Base-by-base conservation (phyloP, 2,888 invertebrate species). In the Ochropacha duplaris region DNA sequence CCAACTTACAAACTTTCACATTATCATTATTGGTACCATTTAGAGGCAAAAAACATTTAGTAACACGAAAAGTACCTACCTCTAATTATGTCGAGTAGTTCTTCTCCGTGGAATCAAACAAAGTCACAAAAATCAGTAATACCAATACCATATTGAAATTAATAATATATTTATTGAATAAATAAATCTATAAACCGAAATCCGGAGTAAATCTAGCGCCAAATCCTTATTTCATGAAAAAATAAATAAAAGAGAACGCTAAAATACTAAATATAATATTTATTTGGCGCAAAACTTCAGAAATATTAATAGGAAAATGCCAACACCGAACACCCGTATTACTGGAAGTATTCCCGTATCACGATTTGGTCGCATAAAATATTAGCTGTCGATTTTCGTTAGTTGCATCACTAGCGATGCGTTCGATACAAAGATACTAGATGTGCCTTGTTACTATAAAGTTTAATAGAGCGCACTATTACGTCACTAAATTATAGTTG, bases 341-440 rank as follows among this genome's bases (percentile, higher is more conserved):
- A 72, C 69, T 66, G 69, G 64, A 68, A 67, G 65, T 57, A 67
- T 66, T 58, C 68, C 60, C 64, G 60, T 60, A 60, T 57, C 58
- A 59, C 65, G 75, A 70, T 75, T 78, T 69, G 66, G 65, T 62
- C 62, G 78, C 78, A 82, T 83, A 85, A 86, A 83, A 86, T 86
- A 86, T 86, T 80, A 83, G 74, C 71, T 82, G 86, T 87, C 87
- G 78, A 82, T 83, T 78, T 75, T 68, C 62, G 76, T 86, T 87
- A 78, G 71, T 63, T 78, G 81, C 86, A 78, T 83, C 87, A 83
- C 85, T 87, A 84, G 79, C 56, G 50, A 44, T 24, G 34, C 60
- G 31, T 8, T n/a, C 8, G 57, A 61, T 16, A 1, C 39, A 28
- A 1, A 11, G 4, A 44, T 5, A 22, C 77, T 81, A 54, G 81